phyloP scores from a whole-genome alignment of 2,888 invertebrate genomes.

The Plagiodera versicolora region DNA sequence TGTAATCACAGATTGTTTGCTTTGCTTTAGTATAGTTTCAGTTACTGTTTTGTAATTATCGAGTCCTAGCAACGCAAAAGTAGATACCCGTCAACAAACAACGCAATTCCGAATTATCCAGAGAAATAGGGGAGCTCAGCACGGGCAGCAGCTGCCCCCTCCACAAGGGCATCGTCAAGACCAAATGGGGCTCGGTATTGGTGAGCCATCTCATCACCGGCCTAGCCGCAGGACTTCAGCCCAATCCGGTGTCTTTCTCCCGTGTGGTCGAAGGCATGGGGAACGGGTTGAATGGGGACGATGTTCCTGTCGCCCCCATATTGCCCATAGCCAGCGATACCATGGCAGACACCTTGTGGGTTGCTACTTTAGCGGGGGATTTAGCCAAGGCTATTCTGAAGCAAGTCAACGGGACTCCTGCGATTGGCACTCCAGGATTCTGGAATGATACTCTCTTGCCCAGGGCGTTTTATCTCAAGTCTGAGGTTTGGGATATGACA shows the following conservation, averaged over 20 bases:
- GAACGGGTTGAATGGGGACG: conserved; percentile 13
- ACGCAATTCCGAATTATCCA: conserved; percentile 4
- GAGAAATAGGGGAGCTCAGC: conserved; percentile 13
- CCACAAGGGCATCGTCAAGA: conserved; percentile 67
- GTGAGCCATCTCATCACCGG: conserved; percentile 63
- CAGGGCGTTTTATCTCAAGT: conserved; percentile 59
- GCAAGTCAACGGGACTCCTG: conserved; percentile 59
- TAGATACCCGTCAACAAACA: too few relatives aligned
- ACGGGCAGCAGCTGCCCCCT: conserved; percentile 59
- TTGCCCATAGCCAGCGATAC: conserved; percentile 17
- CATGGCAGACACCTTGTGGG: conserved; percentile 60
- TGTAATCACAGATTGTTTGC: too few relatives aligned
- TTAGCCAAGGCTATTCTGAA: conserved; percentile 68
- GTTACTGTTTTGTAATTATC: too few relatives aligned
- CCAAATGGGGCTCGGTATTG: conserved; percentile 64
- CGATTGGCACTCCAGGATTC: conserved; percentile 59
- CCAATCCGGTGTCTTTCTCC: conserved; percentile 59
- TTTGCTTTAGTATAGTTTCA: too few relatives aligned
- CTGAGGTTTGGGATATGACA: conserved; percentile 64
- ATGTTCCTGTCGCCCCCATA: conserved; percentile 20
- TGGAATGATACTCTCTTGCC: conserved; percentile 71
- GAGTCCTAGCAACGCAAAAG: too few relatives aligned
- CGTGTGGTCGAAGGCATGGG: conserved; percentile 53
- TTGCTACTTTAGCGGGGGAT: conserved; percentile 65
- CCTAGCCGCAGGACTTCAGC: conserved; percentile 64